Conservation (phyloP, 2,888 invertebrate genomes). For the Sesamia inferens region DNA sequence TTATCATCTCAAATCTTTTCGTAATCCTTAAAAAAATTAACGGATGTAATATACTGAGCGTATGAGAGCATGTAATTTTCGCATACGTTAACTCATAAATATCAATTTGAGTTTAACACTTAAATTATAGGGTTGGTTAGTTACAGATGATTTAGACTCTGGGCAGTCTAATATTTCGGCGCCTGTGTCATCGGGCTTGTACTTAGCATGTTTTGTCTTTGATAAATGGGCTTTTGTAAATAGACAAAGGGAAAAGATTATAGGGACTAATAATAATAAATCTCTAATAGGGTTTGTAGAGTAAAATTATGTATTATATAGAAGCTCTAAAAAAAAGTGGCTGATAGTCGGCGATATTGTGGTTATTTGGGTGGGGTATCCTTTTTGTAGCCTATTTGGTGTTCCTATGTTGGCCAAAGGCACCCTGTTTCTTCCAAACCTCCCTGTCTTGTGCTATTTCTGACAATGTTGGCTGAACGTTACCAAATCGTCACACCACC, state of each 20-base stretch:
- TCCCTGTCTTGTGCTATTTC: too few species aligned
- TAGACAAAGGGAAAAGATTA: slow-evolving; percentile 1
- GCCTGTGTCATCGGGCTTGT: slow-evolving; percentile 50
- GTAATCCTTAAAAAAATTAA: slow-evolving; percentile 54
- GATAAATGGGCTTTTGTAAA: slow-evolving; percentile 31
- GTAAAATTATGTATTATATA: neutral
- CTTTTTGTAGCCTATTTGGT: too few species aligned
- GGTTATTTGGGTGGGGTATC: neutral
- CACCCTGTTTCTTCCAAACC: too few species aligned
- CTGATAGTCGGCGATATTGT: neutral
- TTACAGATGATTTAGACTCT: slow-evolving; percentile 72
- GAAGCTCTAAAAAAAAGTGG: neutral
- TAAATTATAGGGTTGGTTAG: slow-evolving; percentile 77
- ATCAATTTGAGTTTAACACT: slow-evolving; percentile 77
- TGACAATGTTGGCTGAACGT: too few species aligned
- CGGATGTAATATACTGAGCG: slow-evolving; percentile 60
- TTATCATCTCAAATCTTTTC: slow-evolving; percentile 40
- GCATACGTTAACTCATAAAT: slow-evolving; percentile 75
- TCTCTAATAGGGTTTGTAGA: neutral
- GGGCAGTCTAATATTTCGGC: slow-evolving; percentile 70
- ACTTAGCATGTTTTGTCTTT: slow-evolving; percentile 20
- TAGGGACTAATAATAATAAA: too few species aligned
- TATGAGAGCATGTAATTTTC: slow-evolving; percentile 76
- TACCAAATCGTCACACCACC: too few species aligned
- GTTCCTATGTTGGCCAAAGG: too few species aligned